Evolutionary conservation across 2,797 vertebrate species (phyloP).

Genomic region (Parambassis ranga): DNA sequence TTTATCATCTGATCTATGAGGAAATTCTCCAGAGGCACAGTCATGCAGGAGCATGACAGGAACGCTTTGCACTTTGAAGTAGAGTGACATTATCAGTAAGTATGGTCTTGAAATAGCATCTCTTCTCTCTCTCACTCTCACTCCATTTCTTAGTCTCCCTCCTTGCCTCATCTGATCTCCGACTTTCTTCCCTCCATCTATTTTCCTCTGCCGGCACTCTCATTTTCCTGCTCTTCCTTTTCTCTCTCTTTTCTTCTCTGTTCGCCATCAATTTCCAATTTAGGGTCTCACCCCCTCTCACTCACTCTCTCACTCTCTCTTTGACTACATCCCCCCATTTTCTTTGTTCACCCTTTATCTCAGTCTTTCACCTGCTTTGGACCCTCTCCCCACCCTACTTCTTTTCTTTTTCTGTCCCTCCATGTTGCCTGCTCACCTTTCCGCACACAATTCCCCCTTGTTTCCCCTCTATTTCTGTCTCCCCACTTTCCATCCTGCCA

Average conservation of each 20-base stretch:
- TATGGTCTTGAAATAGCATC: constrained; percentile 81
- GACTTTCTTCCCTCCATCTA: constrained; percentile 42
- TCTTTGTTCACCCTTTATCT: constrained; percentile 15
- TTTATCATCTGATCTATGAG: constrained; percentile 77
- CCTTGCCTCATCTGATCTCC: constrained; percentile 50
- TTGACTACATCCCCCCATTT: constrained; percentile 21
- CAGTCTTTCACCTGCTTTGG: constrained; percentile 8
- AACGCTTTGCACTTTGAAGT: constrained; percentile 82
- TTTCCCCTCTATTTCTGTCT: constrained; percentile 14
- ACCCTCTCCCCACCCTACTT: not conserved
- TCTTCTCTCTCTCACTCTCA: constrained; percentile 55
- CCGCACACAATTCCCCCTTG: not conserved
- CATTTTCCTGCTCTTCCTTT: constrained; percentile 26
- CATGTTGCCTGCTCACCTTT: constrained; percentile 18
- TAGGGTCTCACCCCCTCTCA: not conserved
- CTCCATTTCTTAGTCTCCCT: constrained; percentile 47
- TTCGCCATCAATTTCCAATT: constrained; percentile 37
- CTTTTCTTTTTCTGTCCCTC: not conserved
- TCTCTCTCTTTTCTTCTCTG: constrained; percentile 22
- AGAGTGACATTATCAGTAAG: constrained; percentile 83
- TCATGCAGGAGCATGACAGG: constrained; percentile 72
- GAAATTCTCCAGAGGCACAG: constrained; percentile 74
- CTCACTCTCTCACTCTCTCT: constrained; percentile 4
- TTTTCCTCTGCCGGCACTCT: constrained; percentile 31
- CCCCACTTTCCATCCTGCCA: constrained; percentile 11